A percentile compares a stretch with the other conserved stretches of the same genome.
Evolutionary conservation across 2,113 vertebrate genomes (phyloP).

Genomic region (Struthio camelus): DNA sequence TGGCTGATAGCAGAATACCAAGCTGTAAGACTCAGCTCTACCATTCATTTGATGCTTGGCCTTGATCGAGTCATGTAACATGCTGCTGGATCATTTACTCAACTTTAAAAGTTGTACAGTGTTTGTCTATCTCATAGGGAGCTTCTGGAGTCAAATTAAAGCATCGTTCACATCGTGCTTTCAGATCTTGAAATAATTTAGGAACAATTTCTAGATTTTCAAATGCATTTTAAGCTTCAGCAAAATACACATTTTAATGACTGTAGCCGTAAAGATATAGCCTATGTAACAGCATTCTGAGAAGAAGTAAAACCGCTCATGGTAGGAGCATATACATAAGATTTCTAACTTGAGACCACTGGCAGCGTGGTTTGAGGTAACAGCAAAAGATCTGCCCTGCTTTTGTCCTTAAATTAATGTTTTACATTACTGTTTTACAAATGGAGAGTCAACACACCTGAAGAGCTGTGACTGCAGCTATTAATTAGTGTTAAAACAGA

Average conservation of each 20-base stretch:
- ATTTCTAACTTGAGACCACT: neutral
- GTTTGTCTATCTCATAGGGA: neutral
- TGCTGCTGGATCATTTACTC: neutral
- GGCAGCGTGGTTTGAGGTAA: neutral
- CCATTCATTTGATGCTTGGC: neutral
- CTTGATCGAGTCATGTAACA: neutral
- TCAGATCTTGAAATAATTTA: neutral
- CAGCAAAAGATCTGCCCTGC: neutral
- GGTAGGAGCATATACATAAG: neutral
- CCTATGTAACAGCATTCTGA: neutral
- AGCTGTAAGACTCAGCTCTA: neutral
- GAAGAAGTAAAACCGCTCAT: neutral
- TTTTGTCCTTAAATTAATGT: neutral
- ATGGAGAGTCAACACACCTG: neutral
- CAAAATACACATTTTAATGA: neutral
- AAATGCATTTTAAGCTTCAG: neutral
- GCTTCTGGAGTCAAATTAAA: neutral
- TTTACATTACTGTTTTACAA: neutral
- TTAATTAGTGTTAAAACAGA: neutral
- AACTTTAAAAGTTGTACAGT: neutral
- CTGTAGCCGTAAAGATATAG: neutral
- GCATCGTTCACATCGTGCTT: neutral
- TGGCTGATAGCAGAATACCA: neutral
- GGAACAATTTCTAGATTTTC: neutral
- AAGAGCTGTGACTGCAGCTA: neutral